Base-by-base conservation (phyloP, 2,113 vertebrate genomes). In the Oreotragus oreotragus region DNA sequence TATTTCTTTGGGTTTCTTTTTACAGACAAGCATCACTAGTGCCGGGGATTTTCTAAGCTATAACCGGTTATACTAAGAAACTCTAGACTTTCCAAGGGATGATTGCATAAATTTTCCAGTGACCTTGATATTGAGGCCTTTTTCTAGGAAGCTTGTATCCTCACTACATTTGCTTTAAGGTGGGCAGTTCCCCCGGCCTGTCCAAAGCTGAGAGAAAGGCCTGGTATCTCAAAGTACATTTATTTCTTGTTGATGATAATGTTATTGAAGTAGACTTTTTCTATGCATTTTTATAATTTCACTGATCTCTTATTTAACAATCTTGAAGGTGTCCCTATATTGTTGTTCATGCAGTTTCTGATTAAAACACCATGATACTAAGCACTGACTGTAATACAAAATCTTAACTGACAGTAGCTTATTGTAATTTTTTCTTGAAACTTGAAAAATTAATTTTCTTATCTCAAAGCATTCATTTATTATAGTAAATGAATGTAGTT, bases 321-420 rank as follows among this genome's bases (percentile, higher is more conserved):
- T 60, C 66, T 66, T 73, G 17, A 92, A 76, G 23, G 14, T 90
- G 17, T 92, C 43, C 88, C 94, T 90, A 43, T 79, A 47, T 70
- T 55, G 36, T 77, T 90, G 28, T 95, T 97, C 58, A 85, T n/a
- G 21, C 36, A 10, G 13, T 70, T 97, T 96, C 64, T 96, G 87
- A 95, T 96, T 84, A 96, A 96, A 98, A 90, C 23, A 45, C n/a
- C n/a, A 62, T 94, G 84, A 84, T 39, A 77, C 19, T 84, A 55
- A 96, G 43, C 76, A 91, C 21, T 87, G 21, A 91, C 17, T 86
- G 70, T 62, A 91, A 76, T 85, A 81, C 17, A 70, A 93, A 96
- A 94, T 58, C 45, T 66, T 77, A 90, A 91, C n/a, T 30, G 45
- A 76, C 57, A 27, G 39, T 87, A 89, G 28, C 60, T 60, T 94